These are phyloP conservation scores for Bombyx huttoni DNA, from an alignment of 2,888 invertebrate genomes.

Conservation along the genomic window DNA sequence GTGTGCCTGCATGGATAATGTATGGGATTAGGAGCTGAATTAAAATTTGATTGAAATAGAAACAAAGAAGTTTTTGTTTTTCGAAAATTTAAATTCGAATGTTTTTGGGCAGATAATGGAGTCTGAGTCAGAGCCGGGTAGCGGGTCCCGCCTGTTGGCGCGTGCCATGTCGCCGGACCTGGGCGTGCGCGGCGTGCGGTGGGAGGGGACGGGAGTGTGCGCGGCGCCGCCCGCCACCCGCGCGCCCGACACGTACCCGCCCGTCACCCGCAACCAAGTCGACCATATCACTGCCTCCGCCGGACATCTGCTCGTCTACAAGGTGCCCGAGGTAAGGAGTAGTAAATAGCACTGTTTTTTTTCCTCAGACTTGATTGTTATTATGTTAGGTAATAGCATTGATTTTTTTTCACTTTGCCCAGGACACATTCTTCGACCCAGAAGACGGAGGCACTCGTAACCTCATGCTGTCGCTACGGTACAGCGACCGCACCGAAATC, in stretches of 20 bases:
- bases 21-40: no score
- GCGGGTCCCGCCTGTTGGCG: constrained; percentile 73
- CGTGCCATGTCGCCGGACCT: constrained; percentile 78
- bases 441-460: constrained; percentile 85
- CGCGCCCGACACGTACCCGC: constrained; percentile 78
- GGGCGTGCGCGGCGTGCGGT: constrained; percentile 74
- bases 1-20: no score
- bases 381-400: no score
- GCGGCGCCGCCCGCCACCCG: constrained; percentile 55
- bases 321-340: constrained; percentile 85
- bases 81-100: not conserved
- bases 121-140: constrained; percentile 62
- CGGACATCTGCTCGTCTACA: constrained; percentile 85
- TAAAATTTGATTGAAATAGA: no score
- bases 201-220: constrained; percentile 45
- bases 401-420: constrained; percentile 3
- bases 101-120: constrained; percentile 45
- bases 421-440: constrained; percentile 92
- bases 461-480: constrained; percentile 80
- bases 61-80: not conserved
- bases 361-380: no score
- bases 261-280: constrained; percentile 86
- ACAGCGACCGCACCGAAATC: constrained; percentile 78
- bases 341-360: constrained; percentile 1
- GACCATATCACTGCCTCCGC: constrained; percentile 86